Evolutionary conservation across 2,888 invertebrate species (phyloP), one percentile per base, ranked within the genome.

Genomic region (Apantesis nais): DNA sequence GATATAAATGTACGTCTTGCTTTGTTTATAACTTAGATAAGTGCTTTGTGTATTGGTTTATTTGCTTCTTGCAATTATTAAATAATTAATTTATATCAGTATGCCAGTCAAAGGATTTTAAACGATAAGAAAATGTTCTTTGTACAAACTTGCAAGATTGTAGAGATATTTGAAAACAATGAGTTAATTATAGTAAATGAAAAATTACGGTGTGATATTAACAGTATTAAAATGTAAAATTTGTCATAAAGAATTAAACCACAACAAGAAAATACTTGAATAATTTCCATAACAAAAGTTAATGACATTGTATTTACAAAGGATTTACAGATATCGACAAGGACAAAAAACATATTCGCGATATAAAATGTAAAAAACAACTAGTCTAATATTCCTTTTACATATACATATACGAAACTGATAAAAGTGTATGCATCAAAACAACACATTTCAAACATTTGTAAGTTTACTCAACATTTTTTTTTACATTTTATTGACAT

Each of bases 1-100:
- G 62, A 58, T 70, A 66, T 55, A 66, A 41, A 52, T 58, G n/a
- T 41, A 39, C 55, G 55, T 70, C n/a, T 71, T 67, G 48, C 69
- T 66, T 79, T 80, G 77, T 77, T 77, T 69, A 72, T 60, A 31
- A 37, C 31, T 31, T 62, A 63, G 69, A 65, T 70, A 66, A 70
- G 65, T 52, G 16, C 41, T 11, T 41, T 68, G 19, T 39, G 52
- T 52, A 34, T 58, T 34, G 44, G 29, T 48, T 16, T 16, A 44
- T 44, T 44, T 44, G 16, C 19, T 44, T 44, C 44, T 39, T 66
- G 41, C 31, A n/a, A n/a, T 22, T 60, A 65, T 22, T 63, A 63
- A 63, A 12, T 31, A 63, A 63, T 63, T 63, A 44, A 44, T 44
- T 19, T 63, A 44, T 58, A 29, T 29, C 44, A 19, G 25, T 41